These are phyloP conservation scores for Myotis findleyi DNA, from an alignment of 2,797 vertebrate genomes.

Conservation along the genomic window DNA sequence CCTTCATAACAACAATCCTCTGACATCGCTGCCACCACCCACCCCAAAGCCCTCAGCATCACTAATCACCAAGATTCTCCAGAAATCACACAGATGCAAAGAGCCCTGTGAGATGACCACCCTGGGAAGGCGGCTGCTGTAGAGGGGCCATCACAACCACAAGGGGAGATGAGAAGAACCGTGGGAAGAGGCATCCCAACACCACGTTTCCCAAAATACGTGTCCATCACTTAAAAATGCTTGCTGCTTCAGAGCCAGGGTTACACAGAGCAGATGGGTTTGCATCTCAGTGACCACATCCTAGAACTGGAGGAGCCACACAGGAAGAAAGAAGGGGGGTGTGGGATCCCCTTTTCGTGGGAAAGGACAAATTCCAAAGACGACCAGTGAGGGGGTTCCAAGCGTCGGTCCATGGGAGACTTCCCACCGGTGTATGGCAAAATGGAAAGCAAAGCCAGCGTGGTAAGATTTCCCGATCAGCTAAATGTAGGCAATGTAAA, in stretches of 20 bases:
- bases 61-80: not conserved
- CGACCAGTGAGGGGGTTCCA: not conserved
- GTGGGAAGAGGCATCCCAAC: not conserved
- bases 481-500: not conserved
- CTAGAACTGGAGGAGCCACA: not conserved
- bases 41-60: not conserved
- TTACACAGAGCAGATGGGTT: not conserved
- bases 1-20: not conserved
- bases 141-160: not conserved
- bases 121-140: not conserved
- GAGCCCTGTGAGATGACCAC: not conserved
- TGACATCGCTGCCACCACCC: not conserved
- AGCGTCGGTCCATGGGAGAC: not conserved
- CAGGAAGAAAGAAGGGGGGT: not conserved
- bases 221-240: not conserved
- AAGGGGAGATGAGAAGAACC: not conserved
- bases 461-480: not conserved
- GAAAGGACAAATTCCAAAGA: constrained; percentile 32
- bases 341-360: not conserved
- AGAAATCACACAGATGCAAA: not conserved
- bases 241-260: not conserved
- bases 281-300: fast-evolving
- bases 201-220: not conserved
- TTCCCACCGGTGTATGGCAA: not conserved
- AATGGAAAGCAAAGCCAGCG: not conserved